phyloP scores from a whole-genome alignment of 2,888 invertebrate species.

The Conus canariensis region DNA sequence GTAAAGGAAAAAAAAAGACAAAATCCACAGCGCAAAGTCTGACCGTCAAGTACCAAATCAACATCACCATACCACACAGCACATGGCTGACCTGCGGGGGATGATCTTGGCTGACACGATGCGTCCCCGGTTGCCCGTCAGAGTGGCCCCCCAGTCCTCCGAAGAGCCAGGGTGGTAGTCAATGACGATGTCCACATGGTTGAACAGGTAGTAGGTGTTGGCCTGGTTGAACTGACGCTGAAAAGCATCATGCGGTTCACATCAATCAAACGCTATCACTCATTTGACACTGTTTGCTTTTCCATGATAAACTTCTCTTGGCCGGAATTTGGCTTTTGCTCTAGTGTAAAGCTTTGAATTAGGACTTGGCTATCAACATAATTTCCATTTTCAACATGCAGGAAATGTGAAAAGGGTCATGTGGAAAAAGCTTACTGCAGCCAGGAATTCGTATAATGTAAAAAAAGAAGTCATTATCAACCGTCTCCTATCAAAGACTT shows the following conservation, averaged over 20 bases:
- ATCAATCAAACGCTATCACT: no score
- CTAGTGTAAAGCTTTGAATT: no score
- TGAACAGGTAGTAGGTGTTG: slow-evolving; percentile 94
- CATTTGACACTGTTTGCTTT: no score
- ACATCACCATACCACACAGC: background rate
- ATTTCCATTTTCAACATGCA: no score
- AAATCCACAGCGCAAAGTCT: background rate
- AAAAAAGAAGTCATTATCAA: no score
- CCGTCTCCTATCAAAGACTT: no score
- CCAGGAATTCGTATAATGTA: no score
- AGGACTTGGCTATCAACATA: no score
- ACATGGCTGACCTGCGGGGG: slow-evolving; percentile 78
- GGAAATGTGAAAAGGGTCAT: no score
- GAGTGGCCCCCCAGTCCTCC: slow-evolving; percentile 97
- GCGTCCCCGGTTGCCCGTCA: slow-evolving; percentile 87
- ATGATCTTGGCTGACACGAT: slow-evolving; percentile 84
- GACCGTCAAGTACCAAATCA: background rate
- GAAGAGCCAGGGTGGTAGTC: slow-evolving; percentile 91
- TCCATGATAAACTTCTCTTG: no score
- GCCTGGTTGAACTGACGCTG: slow-evolving; percentile 69
- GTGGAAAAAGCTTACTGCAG: no score
- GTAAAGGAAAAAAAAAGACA: background rate
- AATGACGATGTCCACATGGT: slow-evolving; percentile 96
- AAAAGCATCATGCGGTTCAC: background rate
- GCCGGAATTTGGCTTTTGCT: no score